Base-by-base conservation (phyloP, 2,113 vertebrate species). In the Columbina picui region DNA sequence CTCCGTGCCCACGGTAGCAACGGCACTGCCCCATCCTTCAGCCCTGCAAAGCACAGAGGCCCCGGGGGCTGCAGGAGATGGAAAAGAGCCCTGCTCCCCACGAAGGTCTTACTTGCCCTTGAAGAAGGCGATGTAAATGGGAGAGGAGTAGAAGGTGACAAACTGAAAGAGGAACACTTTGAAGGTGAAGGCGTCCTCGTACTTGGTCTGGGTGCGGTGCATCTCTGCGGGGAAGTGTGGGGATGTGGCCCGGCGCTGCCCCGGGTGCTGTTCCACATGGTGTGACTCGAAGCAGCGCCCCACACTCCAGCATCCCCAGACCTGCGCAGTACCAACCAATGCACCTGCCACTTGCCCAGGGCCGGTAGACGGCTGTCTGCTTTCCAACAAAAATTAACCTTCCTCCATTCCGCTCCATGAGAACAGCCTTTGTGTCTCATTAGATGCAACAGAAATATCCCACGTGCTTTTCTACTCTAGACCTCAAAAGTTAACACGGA, bases 151-250 rank as follows among this genome's bases (percentile, higher is more conserved):
- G 85, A 97, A 97, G 85, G 95, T 97, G 94, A 95, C 83, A 10
- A 97, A 97, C 93, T 97, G 96, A 91, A 98, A 97, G 80, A 97
- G 9, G 65, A 96, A 97, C 76, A 96, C 96, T 69, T 97, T 96
- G 71, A 96, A 94, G 45, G 90, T 94, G 80, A 97, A 97, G 53
- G 97, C 90, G 0, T 97, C 93, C 93, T 97, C 94, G 1, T 97
- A 97, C 59, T 69, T 65, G 9, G 87, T 96, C 95, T 98, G 97
- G 1, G 96, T 97, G 38, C 94, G 60, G 60, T 97, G 97, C 97
- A 96, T 97, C 85, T 98, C 97, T 97, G 84, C 11, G 47, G 25
- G 45, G 78, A 36, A 82, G 45, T 38, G 80, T 4, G 8, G 41
- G 23, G 16, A 39, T 2, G 23, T 20, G 56, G 39, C 45, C 49